Evolutionary conservation across 2,797 vertebrate genomes (phyloP).

Genomic region (Arnoldichthys spilopterus): DNA sequence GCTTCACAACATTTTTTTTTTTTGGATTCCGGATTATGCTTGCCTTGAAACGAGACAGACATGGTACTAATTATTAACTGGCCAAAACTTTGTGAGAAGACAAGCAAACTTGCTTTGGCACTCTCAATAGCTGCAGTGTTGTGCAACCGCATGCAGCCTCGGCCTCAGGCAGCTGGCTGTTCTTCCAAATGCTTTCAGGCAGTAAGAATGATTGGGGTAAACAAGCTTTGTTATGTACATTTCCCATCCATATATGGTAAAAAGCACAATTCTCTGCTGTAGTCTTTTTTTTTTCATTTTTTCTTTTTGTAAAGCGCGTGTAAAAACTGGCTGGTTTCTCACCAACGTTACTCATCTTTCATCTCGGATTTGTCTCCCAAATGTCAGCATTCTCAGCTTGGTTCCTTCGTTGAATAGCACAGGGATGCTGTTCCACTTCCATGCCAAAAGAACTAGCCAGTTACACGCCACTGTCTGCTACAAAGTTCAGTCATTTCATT

Average conservation of each 20-base stretch:
- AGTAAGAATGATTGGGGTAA: constrained; percentile 46
- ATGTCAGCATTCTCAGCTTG: constrained; percentile 40
- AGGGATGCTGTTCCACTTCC: constrained; percentile 65
- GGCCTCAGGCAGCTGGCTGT: constrained; percentile 37
- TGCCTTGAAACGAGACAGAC: constrained; percentile 18
- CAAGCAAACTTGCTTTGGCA: constrained; percentile 22
- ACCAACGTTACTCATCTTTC: constrained; percentile 52
- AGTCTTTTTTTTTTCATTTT: constrained; percentile 5
- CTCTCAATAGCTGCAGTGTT: constrained; percentile 20
- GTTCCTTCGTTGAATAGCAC: constrained; percentile 63
- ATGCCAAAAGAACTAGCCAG: not conserved
- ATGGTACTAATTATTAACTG: constrained; percentile 37
- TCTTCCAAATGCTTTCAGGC: constrained; percentile 49
- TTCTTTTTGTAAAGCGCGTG: constrained; percentile 60
- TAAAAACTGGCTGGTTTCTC: constrained; percentile 65
- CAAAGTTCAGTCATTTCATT: constrained; percentile 44
- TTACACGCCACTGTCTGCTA: constrained; percentile 31
- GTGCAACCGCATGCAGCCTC: constrained; percentile 8
- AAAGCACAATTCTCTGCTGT: constrained; percentile 51
- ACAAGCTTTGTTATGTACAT: constrained; percentile 59
- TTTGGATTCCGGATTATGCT: not conserved
- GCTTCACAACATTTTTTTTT: not conserved
- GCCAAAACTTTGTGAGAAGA: not conserved
- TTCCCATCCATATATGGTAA: constrained; percentile 66
- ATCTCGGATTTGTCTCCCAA: constrained; percentile 27